Evolutionary conservation across 2,797 vertebrate species (phyloP).

Genomic region (Erethizon dorsatum): DNA sequence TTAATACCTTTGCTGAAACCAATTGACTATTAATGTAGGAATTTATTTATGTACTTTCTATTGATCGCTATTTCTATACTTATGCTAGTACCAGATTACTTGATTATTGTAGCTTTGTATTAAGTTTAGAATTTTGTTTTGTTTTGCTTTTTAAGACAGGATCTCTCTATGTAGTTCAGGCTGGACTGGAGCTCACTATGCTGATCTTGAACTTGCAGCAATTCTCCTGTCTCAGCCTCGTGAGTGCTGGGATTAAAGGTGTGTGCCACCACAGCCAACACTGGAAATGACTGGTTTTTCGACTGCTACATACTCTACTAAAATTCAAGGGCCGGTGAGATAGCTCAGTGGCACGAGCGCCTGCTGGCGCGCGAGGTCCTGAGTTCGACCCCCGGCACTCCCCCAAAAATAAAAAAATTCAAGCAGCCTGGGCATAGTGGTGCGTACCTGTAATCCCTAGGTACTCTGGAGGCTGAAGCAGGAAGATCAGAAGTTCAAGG

Average conservation of each 20-base stretch:
- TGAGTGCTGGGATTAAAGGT: background rate
- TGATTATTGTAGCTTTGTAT: background rate
- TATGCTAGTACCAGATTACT: background rate
- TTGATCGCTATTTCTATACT: constrained; percentile 17
- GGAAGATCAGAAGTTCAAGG: background rate
- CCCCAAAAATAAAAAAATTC: background rate
- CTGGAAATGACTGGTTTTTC: constrained; percentile 12
- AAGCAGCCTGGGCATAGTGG: background rate
- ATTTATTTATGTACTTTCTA: constrained; percentile 37
- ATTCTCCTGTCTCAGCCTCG: background rate
- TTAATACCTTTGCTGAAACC: background rate
- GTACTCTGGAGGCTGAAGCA: background rate
- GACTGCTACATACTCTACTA: background rate
- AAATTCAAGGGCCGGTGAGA: background rate
- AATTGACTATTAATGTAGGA: background rate
- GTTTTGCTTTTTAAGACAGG: background rate
- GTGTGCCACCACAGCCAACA: background rate
- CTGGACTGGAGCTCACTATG: background rate
- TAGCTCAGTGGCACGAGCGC: too few species aligned
- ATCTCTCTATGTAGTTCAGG: background rate
- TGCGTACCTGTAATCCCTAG: background rate
- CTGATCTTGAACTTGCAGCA: background rate
- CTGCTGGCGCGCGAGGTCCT: too few species aligned
- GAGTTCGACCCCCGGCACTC: too few species aligned
- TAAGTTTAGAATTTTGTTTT: background rate